A percentile compares a stretch with the other conserved stretches of the same genome.
Evolutionary conservation across 2,113 vertebrate genomes (phyloP).

Genomic region (Hippocampus abdominalis): DNA sequence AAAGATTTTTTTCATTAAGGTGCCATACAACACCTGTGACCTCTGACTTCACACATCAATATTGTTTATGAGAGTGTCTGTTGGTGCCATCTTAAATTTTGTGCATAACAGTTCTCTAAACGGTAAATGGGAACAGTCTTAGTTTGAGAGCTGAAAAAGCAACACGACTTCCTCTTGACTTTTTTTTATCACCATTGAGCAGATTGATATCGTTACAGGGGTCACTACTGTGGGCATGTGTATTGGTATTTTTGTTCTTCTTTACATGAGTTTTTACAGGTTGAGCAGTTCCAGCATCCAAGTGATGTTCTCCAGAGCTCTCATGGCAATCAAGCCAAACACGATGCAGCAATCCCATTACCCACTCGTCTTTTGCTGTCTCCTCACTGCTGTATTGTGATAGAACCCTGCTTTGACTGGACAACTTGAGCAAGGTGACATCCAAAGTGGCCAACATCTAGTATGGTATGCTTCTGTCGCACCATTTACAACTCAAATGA

Average conservation of each 20-base stretch:
- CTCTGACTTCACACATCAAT: background rate
- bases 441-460: constrained; percentile 9
- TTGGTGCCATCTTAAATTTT: background rate
- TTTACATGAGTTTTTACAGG: constrained; percentile 32
- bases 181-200: constrained; percentile 52
- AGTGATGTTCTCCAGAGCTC: constrained; percentile 45
- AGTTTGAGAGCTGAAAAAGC: constrained; percentile 33
- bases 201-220: constrained; percentile 36
- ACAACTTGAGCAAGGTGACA: constrained; percentile 55
- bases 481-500: constrained; percentile 28
- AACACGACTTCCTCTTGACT: constrained; percentile 29
- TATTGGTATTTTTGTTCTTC: constrained; percentile 4
- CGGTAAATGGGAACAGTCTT: background rate
- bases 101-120: background rate
- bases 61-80: background rate
- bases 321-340: constrained; percentile 45
- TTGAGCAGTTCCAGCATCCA: constrained; percentile 36
- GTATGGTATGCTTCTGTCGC: constrained; percentile 15
- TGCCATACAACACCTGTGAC: background rate
- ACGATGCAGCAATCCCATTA: constrained; percentile 65
- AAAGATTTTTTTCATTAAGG: background rate
- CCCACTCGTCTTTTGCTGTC: constrained; percentile 57
- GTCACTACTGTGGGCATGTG: constrained; percentile 11
- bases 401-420: constrained; percentile 39
- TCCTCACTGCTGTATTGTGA: constrained; percentile 26